Base-by-base conservation (phyloP, 2,888 invertebrate species). In the Dione vanillae region DNA sequence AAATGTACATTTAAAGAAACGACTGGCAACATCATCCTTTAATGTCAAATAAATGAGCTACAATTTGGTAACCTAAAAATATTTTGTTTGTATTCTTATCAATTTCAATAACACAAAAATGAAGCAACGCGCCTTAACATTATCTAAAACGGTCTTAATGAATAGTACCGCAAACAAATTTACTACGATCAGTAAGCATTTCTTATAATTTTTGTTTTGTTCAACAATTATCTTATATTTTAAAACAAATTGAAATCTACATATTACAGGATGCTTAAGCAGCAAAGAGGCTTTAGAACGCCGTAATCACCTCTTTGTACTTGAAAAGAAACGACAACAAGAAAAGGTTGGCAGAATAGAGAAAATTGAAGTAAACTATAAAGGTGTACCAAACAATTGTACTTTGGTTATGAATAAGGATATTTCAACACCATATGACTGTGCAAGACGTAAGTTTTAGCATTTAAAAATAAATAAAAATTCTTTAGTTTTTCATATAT, bases 381-480 rank as follows among this genome's bases (percentile, higher is more conserved):
- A 95, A 77, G 97, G 97, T 0, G 83, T 95, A 0, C 96, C 97
- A 0, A 95, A 97, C 80, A 95, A 96, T 78, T 94, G 95, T 35
- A 95, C 95, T 0, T 87, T 99, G 69, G 85, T 97, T 27, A 98
- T 99, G 98, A 99, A 99, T 85, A 97, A 96, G 84, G 93, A 95
- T 76, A 88, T 99, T 10, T 99, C 99, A 0, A 99, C 99, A 0
- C 99, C 99, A 0, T 96, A 95, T 80, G 96, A 99, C 83, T 98
- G 98, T 89, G 97, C 98, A 1, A 96, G 95, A 94, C 98, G 97
- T 97, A 92, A 94, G 95, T 89, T 45, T 14, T 37, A 47, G n/a
- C 10, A 7, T 10, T 40, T 56, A 47, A 16, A 47, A 47, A 27
- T 3, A 27, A 3, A 27, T 27, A 27, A n/a, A n/a, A n/a, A 2